Percentiles rank a stretch among this genome's conserved stretches.
These are phyloP conservation scores for Schrankia costaestrigalis DNA, from an alignment of 2,888 invertebrate species.

Conservation along the genomic window DNA sequence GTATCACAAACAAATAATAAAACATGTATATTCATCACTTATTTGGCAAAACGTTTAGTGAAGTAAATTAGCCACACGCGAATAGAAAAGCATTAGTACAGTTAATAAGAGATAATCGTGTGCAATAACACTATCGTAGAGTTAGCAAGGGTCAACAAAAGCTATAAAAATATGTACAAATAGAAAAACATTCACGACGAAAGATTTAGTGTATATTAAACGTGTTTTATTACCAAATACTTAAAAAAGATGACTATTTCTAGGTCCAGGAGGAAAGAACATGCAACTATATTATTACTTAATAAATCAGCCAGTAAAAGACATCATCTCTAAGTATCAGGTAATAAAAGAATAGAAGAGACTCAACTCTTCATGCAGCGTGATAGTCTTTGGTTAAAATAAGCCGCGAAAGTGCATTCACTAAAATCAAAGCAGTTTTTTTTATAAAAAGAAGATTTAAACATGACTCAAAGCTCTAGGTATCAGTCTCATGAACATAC, in stretches of 20 bases:
- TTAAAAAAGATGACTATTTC: too few relatives aligned
- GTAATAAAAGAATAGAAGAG: constrained; percentile 1
- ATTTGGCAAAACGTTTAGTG: too few relatives aligned
- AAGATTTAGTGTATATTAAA: neutral
- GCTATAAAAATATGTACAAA: neutral
- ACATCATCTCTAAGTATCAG: too few relatives aligned
- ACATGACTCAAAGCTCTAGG: constrained; percentile 39
- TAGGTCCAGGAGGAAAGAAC: too few relatives aligned
- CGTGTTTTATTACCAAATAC: too few relatives aligned
- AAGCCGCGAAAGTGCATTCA: constrained; percentile 29
- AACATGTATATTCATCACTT: too few relatives aligned
- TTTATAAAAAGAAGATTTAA: constrained; percentile 28
- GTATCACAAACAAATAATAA: too few relatives aligned
- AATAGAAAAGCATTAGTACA: too few relatives aligned
- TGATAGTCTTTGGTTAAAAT: constrained; percentile 53
- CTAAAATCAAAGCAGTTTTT: constrained; percentile 22
- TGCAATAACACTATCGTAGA: too few relatives aligned
- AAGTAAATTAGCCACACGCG: too few relatives aligned
- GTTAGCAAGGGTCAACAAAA: neutral
- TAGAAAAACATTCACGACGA: constrained; percentile 5
- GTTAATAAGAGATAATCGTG: constrained; percentile 1
- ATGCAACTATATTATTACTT: too few relatives aligned
- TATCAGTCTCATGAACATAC: constrained; percentile 60
- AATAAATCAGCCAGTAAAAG: too few relatives aligned
- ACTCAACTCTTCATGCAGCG: constrained; percentile 7